A percentile compares a stretch with the other conserved stretches of the same genome.
Evolutionary conservation across 2,113 vertebrate genomes (phyloP).

Genomic region (Cnemophilus loriae): DNA sequence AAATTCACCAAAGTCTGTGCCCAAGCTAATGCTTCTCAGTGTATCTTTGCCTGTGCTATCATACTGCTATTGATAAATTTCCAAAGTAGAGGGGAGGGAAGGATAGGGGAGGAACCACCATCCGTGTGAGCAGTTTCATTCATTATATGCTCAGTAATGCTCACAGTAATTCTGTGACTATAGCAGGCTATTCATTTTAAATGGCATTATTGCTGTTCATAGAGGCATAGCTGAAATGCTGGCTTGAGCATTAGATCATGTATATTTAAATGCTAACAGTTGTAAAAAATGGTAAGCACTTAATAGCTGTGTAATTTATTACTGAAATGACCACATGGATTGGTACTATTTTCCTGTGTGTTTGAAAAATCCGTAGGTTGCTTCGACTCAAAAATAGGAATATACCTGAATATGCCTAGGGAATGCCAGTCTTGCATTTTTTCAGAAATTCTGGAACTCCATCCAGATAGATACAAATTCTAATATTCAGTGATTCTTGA

Average conservation of each 20-base stretch:
- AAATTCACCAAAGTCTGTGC: neutral
- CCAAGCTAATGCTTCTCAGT: neutral
- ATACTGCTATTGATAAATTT: neutral
- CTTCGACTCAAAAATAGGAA: neutral
- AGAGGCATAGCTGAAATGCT: constrained; percentile 13
- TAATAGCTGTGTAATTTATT: neutral
- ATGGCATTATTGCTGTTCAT: neutral
- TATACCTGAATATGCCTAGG: neutral
- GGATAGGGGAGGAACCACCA: neutral
- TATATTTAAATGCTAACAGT: constrained; percentile 18
- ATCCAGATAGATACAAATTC: neutral
- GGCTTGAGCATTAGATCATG: neutral
- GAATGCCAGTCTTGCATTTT: neutral
- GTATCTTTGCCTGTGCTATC: neutral
- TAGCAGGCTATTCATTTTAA: neutral
- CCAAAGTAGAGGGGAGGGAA: neutral
- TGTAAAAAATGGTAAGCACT: neutral
- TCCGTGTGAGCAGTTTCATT: neutral
- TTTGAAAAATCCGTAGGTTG: neutral
- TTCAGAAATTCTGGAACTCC: neutral
- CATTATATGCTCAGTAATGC: neutral
- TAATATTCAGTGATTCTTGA: neutral
- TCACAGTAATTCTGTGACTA: neutral
- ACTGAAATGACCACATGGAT: neutral
- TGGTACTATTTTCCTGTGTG: neutral